Conservation (phyloP, 2,113 vertebrate genomes). For the Connochaetes taurinus region DNA sequence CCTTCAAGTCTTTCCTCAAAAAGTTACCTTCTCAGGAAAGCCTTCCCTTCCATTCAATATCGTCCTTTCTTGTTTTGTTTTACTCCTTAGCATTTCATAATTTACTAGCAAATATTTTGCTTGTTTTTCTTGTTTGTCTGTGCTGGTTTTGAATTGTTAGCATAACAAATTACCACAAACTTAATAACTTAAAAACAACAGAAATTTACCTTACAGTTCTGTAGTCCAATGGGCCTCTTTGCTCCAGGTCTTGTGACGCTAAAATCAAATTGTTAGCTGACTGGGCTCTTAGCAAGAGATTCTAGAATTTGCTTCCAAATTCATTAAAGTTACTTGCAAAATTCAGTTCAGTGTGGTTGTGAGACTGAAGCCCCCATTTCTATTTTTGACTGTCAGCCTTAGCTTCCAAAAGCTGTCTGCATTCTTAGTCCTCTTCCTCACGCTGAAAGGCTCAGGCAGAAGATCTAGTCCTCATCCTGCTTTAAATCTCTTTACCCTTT, state of each 20-base stretch:
- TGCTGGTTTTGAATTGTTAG: neutral
- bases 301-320: neutral
- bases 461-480: neutral
- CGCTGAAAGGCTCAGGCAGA: neutral
- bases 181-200: neutral
- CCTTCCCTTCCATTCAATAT: neutral
- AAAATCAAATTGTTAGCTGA: neutral
- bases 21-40: neutral
- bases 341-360: neutral
- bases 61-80: neutral
- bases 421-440: neutral
- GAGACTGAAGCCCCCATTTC: neutral
- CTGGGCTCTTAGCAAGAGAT: neutral
- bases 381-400: neutral
- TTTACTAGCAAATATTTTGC: neutral
- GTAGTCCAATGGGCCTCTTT: neutral
- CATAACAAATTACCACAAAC: neutral
- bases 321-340: neutral
- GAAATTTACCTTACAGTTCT: neutral
- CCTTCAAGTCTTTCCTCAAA: neutral
- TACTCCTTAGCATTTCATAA: neutral
- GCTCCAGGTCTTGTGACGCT: neutral
- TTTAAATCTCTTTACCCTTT: neutral
- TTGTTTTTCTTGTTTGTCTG: neutral
- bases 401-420: neutral